These are phyloP conservation scores for Drosophila multiciliata DNA, from an alignment of 2,888 invertebrate species.

Conservation along the genomic window DNA sequence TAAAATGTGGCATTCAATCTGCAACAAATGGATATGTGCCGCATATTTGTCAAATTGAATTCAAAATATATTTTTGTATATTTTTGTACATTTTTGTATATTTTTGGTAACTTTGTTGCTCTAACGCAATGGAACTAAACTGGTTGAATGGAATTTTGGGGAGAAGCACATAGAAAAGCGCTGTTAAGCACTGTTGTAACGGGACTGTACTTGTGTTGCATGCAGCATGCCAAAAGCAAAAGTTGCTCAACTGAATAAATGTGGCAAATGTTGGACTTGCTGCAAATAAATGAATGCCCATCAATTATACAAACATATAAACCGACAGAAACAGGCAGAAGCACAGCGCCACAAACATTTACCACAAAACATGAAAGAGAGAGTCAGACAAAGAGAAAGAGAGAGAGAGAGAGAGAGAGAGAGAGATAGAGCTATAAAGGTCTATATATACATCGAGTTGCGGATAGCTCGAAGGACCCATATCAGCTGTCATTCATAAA, in stretches of 20 bases:
- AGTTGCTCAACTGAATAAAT: constrained; percentile 33
- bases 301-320: constrained; percentile 47
- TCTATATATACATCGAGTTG: constrained; percentile 13
- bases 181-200: constrained; percentile 1
- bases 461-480: constrained; percentile 24
- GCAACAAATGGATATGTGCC: neutral
- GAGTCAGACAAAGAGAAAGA: neutral
- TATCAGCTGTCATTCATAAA: constrained; percentile 50
- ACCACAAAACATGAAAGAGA: neutral
- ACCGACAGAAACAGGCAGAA: neutral
- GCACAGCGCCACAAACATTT: neutral
- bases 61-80: neutral
- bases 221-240: constrained; percentile 13
- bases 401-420: neutral
- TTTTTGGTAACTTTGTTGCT: neutral
- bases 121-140: neutral
- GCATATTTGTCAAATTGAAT: neutral
- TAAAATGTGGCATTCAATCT: neutral
- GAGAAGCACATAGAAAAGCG: constrained; percentile 22
- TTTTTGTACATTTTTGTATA: too few relatives aligned
- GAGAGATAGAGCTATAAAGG: neutral
- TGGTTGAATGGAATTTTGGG: neutral
- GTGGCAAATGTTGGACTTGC: constrained; percentile 33
- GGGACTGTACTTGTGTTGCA: constrained; percentile 26
- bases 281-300: constrained; percentile 48